Evolutionary conservation across 2,888 invertebrate species (phyloP), one percentile per base, ranked within the genome.

Genomic region (Tanaodytes sp.): DNA sequence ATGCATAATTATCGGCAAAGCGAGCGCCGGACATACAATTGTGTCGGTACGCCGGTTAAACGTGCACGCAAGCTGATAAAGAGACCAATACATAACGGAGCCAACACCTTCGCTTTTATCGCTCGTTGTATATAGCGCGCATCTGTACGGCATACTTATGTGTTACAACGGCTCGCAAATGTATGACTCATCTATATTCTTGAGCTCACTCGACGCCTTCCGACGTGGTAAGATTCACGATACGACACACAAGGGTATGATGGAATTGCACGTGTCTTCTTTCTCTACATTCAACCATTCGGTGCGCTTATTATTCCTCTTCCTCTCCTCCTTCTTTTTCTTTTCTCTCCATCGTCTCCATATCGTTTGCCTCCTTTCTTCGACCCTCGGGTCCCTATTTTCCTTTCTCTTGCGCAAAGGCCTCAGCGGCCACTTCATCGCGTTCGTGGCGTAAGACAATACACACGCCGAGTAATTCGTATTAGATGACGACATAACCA

Each of bases 81-180:
- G 59, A 59, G 63, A 62, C 33, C 33, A 27, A 36, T 16, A 39
- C 37, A 42, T 61, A 49, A 42, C 52, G 37, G 61, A 61, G 49
- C 55, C 55, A 61, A 63, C 51, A 65, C 61, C 54, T 65, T 65
- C 61, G 61, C 64, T 64, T 65, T 66, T 66, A 66, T 66, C 65
- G 52, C 39, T 16, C 33, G 23, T 27, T 30, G 65, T 43, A 58
- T 36, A 54, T 40, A 33, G 52, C 40, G 31, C 30, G 40, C 46
- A 40, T 54, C 51, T 66, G 54, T 27, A 36, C 36, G 51, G 37
- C 45, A 45, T 61, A 46, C 55, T 43, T 61, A 46, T 49, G 49
- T 49, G 42, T 59, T 54, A 59, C 36, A 27, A 31, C 52, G 52
- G 33, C 20, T 46, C 42, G 55, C 43, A 19, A 39, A 18, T 36